Percentiles rank a stretch among this genome's conserved stretches.
Evolutionary conservation across 2,113 vertebrate species (phyloP).

Genomic region (Atherinomorus stipes): DNA sequence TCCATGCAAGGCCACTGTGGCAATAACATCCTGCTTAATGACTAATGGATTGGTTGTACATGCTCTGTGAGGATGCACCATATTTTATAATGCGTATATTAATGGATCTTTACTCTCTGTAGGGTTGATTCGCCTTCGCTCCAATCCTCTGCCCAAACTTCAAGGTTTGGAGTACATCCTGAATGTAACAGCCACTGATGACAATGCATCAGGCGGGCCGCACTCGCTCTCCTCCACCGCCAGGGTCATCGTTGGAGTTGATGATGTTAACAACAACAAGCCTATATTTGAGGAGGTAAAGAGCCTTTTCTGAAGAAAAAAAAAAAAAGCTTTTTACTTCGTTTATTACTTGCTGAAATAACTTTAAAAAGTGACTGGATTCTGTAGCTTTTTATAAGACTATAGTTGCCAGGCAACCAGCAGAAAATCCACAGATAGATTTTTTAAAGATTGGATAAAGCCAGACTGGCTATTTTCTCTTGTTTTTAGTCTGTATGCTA

Average conservation of each 20-base stretch:
- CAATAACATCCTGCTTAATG: slow-evolving; percentile 50
- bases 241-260: slow-evolving; percentile 87
- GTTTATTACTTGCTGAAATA: neutral
- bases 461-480: neutral
- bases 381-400: neutral
- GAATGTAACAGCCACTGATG: slow-evolving; percentile 88
- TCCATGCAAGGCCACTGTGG: slow-evolving; percentile 40
- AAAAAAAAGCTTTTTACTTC: neutral
- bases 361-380: neutral
- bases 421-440: neutral
- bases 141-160: slow-evolving; percentile 85
- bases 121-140: slow-evolving; percentile 90
- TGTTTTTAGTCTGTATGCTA: neutral
- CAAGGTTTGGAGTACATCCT: slow-evolving; percentile 90
- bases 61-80: slow-evolving; percentile 10
- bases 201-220: slow-evolving; percentile 88
- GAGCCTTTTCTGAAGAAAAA: neutral
- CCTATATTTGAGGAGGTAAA: slow-evolving; percentile 90
- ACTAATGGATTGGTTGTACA: slow-evolving; percentile 43
- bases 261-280: slow-evolving; percentile 93
- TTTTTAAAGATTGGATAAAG: neutral
- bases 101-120: slow-evolving; percentile 52
- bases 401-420: neutral
- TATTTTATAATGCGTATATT: slow-evolving; percentile 43
- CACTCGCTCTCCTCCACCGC: slow-evolving; percentile 83